Evolutionary conservation across 2,113 vertebrate species (phyloP).

Genomic region (Thalassoma bifasciatum): DNA sequence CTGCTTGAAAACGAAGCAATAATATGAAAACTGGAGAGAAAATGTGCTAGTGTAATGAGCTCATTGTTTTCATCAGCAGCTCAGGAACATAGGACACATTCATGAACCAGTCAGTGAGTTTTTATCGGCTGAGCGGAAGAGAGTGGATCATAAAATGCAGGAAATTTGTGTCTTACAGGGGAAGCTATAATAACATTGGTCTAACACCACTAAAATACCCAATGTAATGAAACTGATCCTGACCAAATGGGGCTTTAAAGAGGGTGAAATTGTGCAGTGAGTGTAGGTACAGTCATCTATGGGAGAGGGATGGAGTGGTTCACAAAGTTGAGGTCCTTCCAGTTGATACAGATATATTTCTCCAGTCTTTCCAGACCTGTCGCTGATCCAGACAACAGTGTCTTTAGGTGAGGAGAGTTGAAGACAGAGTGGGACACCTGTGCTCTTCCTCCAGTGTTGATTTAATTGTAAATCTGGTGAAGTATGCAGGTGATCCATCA

Average conservation of each 20-base stretch:
- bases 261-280: not conserved
- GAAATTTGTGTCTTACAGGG: not conserved
- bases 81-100: not conserved
- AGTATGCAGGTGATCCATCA: slow-evolving; percentile 63
- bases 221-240: not conserved
- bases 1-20: not conserved
- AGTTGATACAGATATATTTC: slow-evolving; percentile 5
- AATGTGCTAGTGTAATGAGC: not conserved
- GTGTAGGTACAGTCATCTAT: slow-evolving; percentile 7
- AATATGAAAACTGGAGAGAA: too few species aligned
- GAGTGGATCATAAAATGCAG: not conserved
- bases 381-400: slow-evolving; percentile 6
- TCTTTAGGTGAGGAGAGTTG: not conserved
- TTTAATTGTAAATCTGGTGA: slow-evolving; percentile 54
- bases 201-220: not conserved
- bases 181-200: not conserved
- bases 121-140: not conserved
- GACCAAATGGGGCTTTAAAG: not conserved
- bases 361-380: slow-evolving; percentile 12
- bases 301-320: slow-evolving; percentile 1
- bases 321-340: slow-evolving; percentile 5
- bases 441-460: slow-evolving; percentile 9
- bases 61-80: not conserved
- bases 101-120: not conserved
- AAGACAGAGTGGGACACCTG: slow-evolving; percentile 1